Evolutionary conservation across 2,797 vertebrate genomes (phyloP).

Genomic region (Chrysocyon brachyurus): DNA sequence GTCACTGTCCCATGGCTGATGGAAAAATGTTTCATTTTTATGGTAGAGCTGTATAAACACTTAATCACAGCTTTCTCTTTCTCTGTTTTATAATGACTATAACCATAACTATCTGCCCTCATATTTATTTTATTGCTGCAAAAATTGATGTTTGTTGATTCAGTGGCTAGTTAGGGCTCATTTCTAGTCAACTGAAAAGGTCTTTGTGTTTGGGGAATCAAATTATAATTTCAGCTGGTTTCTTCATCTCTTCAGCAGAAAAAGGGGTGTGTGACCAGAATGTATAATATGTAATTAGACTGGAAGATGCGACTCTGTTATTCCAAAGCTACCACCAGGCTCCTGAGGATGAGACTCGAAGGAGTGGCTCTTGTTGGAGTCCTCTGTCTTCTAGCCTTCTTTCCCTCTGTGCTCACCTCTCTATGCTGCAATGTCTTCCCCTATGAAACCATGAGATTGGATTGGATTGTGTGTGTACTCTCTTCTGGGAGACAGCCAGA

Average conservation of each 20-base stretch:
- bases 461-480: neutral
- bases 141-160: constrained; percentile 69
- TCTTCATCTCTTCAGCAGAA: constrained; percentile 64
- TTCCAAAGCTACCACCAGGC: neutral
- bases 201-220: constrained; percentile 61
- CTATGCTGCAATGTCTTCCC: neutral
- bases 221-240: constrained; percentile 64
- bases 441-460: neutral
- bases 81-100: constrained; percentile 14
- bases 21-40: constrained; percentile 12
- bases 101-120: constrained; percentile 5
- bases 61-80: constrained; percentile 62
- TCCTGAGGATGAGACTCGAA: neutral
- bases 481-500: neutral
- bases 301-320: neutral
- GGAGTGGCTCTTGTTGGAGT: neutral
- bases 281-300: constrained; percentile 19
- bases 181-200: constrained; percentile 58
- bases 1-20: neutral
- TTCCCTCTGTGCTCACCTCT: neutral
- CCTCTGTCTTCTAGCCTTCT: neutral
- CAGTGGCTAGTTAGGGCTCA: constrained; percentile 43
- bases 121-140: constrained; percentile 54
- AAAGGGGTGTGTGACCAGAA: constrained; percentile 4
- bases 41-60: neutral